These are phyloP conservation scores for Coptodon rendalli DNA, from an alignment of 2,113 vertebrate genomes.

Conservation along the genomic window DNA sequence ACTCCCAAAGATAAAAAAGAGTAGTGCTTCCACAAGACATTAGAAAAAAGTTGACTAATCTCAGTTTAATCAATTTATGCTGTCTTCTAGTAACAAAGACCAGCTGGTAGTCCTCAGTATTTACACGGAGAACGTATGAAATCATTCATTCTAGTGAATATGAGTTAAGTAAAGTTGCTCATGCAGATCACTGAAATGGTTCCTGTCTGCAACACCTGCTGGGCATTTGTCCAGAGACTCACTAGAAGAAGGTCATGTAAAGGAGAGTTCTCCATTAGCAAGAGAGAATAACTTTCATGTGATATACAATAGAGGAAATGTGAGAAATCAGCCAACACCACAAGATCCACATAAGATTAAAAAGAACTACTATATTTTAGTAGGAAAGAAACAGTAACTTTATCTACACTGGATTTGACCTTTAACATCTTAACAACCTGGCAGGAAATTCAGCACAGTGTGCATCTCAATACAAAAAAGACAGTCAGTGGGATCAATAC, in stretches of 20 bases:
- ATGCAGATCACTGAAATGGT: neutral
- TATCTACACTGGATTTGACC: constrained; percentile 13
- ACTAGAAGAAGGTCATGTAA: neutral
- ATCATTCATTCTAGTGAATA: neutral
- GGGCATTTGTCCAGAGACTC: neutral
- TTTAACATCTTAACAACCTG: neutral
- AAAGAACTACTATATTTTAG: neutral
- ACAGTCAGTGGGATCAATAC: constrained; percentile 35
- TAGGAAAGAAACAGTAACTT: neutral
- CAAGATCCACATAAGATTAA: neutral
- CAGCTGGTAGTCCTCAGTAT: neutral
- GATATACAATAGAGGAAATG: neutral
- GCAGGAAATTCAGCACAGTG: constrained; percentile 12
- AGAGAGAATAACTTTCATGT: neutral
- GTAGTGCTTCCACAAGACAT: neutral
- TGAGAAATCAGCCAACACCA: neutral
- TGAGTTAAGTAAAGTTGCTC: neutral
- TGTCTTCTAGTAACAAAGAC: neutral
- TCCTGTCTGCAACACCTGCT: neutral
- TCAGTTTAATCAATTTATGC: neutral
- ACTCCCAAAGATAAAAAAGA: neutral
- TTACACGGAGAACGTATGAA: neutral
- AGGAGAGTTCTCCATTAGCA: neutral
- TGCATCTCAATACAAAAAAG: constrained; percentile 9
- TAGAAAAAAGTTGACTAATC: neutral